Conservation (phyloP, 2,888 invertebrate genomes). For the Caenorhabditis plicata region DNA sequence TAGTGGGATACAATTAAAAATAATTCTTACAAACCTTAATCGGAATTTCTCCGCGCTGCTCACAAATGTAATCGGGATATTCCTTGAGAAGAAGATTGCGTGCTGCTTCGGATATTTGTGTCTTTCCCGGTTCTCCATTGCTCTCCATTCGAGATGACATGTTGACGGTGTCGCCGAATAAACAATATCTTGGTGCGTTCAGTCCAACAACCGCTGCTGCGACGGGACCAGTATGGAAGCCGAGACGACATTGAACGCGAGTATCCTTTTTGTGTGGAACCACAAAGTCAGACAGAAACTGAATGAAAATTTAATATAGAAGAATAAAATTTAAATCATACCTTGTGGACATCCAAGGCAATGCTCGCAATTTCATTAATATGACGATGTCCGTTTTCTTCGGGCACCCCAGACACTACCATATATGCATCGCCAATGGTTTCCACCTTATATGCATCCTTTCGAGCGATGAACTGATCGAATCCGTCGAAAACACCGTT, state of each 20-base stretch:
- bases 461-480: slow-evolving; percentile 57
- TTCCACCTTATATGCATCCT: slow-evolving; percentile 60
- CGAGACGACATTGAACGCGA: slow-evolving; percentile 48
- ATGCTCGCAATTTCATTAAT: slow-evolving; percentile 56
- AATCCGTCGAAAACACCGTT: slow-evolving; percentile 61
- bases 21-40: slow-evolving; percentile 31
- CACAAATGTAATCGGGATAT: slow-evolving; percentile 53
- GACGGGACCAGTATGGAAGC: slow-evolving; percentile 58
- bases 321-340: background rate
- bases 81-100: slow-evolving; percentile 43
- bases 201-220: slow-evolving; percentile 65
- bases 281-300: slow-evolving; percentile 52
- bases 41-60: slow-evolving; percentile 51
- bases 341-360: slow-evolving; percentile 57
- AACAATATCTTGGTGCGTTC: slow-evolving; percentile 64
- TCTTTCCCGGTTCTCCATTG: slow-evolving; percentile 57
- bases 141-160: slow-evolving; percentile 62
- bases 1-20: too few species aligned
- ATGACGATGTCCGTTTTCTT: slow-evolving; percentile 60
- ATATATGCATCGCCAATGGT: slow-evolving; percentile 64
- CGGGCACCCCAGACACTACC: slow-evolving; percentile 62
- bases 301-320: slow-evolving; percentile 3
- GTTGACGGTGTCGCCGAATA: slow-evolving; percentile 64
- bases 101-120: slow-evolving; percentile 58
- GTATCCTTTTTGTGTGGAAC: slow-evolving; percentile 49